Percentiles rank a stretch among this genome's conserved stretches.
These are phyloP conservation scores for Malurus splendens DNA, from an alignment of 2,797 vertebrate genomes.

Conservation along the genomic window DNA sequence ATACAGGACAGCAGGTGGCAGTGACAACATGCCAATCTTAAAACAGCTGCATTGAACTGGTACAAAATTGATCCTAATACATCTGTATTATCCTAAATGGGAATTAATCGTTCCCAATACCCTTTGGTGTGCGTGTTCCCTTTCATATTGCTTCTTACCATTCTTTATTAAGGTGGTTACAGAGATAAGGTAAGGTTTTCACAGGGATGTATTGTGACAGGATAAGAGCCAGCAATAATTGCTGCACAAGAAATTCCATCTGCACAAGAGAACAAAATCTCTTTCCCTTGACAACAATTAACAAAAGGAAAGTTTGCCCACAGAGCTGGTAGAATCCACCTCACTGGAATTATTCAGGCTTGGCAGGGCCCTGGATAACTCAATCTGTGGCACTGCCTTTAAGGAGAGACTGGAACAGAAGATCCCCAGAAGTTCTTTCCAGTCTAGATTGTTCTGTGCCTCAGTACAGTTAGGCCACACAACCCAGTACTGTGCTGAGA, in stretches of 20 bases:
- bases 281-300: neutral
- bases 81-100: neutral
- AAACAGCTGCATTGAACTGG: neutral
- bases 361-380: neutral
- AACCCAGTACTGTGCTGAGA: neutral
- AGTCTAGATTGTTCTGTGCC: neutral
- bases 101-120: neutral
- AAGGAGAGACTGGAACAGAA: neutral
- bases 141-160: neutral
- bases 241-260: neutral
- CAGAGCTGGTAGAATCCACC: neutral
- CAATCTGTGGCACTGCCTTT: neutral
- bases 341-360: neutral
- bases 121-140: neutral
- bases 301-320: neutral
- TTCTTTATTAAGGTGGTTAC: neutral
- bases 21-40: neutral
- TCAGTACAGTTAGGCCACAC: neutral
- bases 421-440: neutral
- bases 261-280: neutral
- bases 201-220: neutral
- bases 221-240: neutral
- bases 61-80: neutral
- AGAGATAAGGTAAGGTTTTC: neutral
- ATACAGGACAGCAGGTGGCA: slow-evolving; percentile 39